Base-by-base conservation (phyloP, 2,888 invertebrate genomes). In the Chloroclystis v-ata region DNA sequence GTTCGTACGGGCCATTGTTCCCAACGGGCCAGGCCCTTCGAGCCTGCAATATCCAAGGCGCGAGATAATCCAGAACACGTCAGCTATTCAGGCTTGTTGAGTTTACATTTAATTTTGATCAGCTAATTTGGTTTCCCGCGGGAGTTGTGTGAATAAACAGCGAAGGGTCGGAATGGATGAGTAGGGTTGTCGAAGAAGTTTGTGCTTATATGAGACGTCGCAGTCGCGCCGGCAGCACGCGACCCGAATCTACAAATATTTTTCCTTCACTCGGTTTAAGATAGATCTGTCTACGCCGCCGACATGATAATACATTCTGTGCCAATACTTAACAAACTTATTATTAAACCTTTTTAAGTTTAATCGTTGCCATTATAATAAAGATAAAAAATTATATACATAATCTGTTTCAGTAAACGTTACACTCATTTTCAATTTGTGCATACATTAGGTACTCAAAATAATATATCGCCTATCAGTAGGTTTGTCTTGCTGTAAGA, bases 1-100 rank as follows among this genome's bases (percentile, higher is more conserved):
- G 56, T 61, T 55, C 59, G 58, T 58, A 53, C 52, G 47, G 57
- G 41, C 54, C 60, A 69, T 71, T 70, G 71, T 70, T 65, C 42
- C 28, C 29, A 9, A 24, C 33, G 28, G 40, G 46, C 46, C 32
- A 33, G 49, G 25, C 44, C 47, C 11, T 1, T 26, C 57, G 49
- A 37, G 63, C 63, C 39, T 39, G 32, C 61, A 62, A 61, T 59
- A 61, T 58, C 54, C 55, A 52, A 54, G 53, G 43, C 53, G 43
- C 30, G 37, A 29, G 46, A 52, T 61, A 63, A 62, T 65, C 54
- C 48, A 38, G 47, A 51, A 55, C 52, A 60, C 48, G 49, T 52
- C 40, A 35, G 28, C 45, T 37, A 33, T 52, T 52, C 48, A 56
- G 50, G 52, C 54, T 50, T 57, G 54, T 56, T 59, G 50, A 44